Base-by-base conservation (phyloP, 1,140 invertebrate genomes). In the Rhopalosiphum padi region DNA sequence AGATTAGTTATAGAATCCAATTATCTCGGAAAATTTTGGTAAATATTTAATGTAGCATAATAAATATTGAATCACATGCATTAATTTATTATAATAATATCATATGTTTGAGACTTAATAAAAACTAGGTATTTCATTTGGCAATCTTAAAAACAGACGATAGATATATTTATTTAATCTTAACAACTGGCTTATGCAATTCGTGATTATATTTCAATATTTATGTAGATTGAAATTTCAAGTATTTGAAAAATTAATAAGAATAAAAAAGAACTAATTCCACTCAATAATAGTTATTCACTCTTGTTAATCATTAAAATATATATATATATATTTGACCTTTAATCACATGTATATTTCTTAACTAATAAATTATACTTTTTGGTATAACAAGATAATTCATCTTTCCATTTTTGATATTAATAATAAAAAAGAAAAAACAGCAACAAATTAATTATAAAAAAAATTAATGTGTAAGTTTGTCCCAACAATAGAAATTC, bases 111-210 rank as follows among this genome's bases (percentile, higher is more conserved):
- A 77, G 15, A n/a, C 5, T 77, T 68, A 30, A 68, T 68, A n/a
- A 30, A 30, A 37, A 37, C 37, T 23, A 37, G 23, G 2, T 86
- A 46, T n/a, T n/a, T 46, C 11, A 18, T 86, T 86, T 22, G 23
- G 0, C 48, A 53, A 51, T 88, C 48, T 35, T 53, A 88, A 51
- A 88, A 48, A 88, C 21, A 88, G 23, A 51, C 22, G 9, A 51
- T 88, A 88, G n/a, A 23, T 53, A 53, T 88, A 51, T 88, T 88
- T 22, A 88, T 88, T 88, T n/a, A 88, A 88, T 88, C 87, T 88
- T 35, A 48, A 88, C 18, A 88, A 53, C 22, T 88, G 46, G 30
- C 87, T 88, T 53, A 51, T 4, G 48, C 30, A 51, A 51, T 88
- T 37, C 6, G 9, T 53, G 18, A 23, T 2, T 23, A 88, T 88